These are phyloP conservation scores for Procambarus virginalis DNA, from an alignment of 1,140 invertebrate species.

Conservation along the genomic window DNA sequence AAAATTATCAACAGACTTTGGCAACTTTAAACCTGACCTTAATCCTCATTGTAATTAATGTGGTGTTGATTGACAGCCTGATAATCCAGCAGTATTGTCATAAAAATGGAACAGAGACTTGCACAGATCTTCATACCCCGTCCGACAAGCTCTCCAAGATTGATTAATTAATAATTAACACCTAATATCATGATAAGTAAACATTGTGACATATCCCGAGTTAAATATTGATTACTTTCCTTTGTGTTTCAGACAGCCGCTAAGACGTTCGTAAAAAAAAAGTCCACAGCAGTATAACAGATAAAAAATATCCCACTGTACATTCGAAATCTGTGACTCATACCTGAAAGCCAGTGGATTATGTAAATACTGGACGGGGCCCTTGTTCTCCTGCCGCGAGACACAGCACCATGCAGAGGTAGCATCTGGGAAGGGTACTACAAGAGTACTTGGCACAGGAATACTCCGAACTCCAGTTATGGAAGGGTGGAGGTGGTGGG, in stretches of 20 bases:
- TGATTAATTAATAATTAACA: too few relatives aligned
- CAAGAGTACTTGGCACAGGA: not conserved
- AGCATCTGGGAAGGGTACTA: not conserved
- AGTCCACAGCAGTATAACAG: too few relatives aligned
- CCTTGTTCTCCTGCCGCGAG: not conserved
- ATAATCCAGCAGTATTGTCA: too few relatives aligned
- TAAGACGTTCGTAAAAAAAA: not conserved
- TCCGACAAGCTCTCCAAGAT: too few relatives aligned
- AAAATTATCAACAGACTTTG: too few relatives aligned
- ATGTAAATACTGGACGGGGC: not conserved
- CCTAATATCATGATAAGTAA: too few relatives aligned
- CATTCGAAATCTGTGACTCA: not conserved
- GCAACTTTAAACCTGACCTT: too few relatives aligned
- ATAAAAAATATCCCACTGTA: not conserved
- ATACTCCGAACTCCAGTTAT: not conserved
- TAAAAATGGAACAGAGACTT: too few relatives aligned
- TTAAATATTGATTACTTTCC: not conserved
- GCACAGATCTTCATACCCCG: too few relatives aligned
- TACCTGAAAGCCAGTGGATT: not conserved
- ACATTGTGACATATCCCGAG: too few relatives aligned
- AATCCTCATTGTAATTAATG: too few relatives aligned
- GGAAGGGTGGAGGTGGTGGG: not conserved
- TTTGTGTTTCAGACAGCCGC: not conserved
- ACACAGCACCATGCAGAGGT: constrained; percentile 2
- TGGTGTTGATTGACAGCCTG: too few relatives aligned